phyloP scores from a whole-genome alignment of 2,113 vertebrate genomes.

The Psittacus erithacus region DNA sequence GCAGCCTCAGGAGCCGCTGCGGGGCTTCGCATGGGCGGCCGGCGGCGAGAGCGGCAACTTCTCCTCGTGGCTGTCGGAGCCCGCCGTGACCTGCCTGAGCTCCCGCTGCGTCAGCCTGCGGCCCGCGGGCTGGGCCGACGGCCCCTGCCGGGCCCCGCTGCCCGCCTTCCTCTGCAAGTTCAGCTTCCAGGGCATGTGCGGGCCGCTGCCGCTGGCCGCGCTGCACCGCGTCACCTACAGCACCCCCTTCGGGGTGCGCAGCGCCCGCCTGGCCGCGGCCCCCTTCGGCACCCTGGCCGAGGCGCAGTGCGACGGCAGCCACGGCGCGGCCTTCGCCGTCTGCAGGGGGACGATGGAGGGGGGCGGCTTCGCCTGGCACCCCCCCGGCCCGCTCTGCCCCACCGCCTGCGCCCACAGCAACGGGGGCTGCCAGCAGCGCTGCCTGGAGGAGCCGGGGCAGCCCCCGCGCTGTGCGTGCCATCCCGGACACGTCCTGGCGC shows the following conservation, averaged over 20 bases:
- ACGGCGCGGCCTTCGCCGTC: neutral
- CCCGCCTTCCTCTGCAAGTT: conserved; percentile 80
- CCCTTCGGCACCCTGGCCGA: conserved; percentile 73
- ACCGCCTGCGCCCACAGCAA: conserved; percentile 59
- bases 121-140: conserved; percentile 49
- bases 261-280: conserved; percentile 39
- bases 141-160: neutral
- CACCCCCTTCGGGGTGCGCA: conserved; percentile 70
- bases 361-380: conserved; percentile 59
- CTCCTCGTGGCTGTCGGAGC: conserved; percentile 66
- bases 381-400: conserved; percentile 62
- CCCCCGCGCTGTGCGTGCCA: conserved; percentile 68
- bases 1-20: conserved; percentile 29
- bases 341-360: conserved; percentile 54
- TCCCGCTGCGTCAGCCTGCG: conserved; percentile 65
- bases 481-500: conserved; percentile 59
- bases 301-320: neutral
- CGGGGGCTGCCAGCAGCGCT: conserved; percentile 76
- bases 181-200: conserved; percentile 80
- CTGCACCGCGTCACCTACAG: conserved; percentile 59
- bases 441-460: conserved; percentile 25
- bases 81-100: conserved; percentile 60
- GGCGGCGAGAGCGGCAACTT: conserved; percentile 40
- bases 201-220: conserved; percentile 59
- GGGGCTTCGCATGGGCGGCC: conserved; percentile 73